These are phyloP conservation scores for Eptatretus atami DNA, from an alignment of 2,797 vertebrate genomes.

Conservation along the genomic window DNA sequence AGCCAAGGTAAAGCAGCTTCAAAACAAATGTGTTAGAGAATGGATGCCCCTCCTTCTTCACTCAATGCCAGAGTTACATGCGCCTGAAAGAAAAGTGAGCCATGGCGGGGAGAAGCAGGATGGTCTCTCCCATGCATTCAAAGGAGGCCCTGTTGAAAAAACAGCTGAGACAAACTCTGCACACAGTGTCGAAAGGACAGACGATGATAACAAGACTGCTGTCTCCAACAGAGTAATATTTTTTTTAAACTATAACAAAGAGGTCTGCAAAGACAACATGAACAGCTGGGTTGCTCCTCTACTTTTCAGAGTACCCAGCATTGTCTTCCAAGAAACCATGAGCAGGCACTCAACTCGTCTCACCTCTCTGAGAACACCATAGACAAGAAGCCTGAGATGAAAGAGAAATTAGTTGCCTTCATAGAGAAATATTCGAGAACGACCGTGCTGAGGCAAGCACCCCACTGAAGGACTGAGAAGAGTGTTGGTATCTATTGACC, in stretches of 20 bases:
- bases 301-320: not conserved
- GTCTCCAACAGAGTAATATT: not conserved
- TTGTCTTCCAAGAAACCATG: not conserved
- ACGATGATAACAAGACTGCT: slow-evolving; percentile 5
- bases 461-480: slow-evolving; percentile 10
- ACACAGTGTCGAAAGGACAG: no score
- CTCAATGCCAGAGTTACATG: not conserved
- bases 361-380: no score
- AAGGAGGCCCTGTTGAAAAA: no score
- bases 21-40: not conserved
- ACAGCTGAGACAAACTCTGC: no score
- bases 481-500: slow-evolving; percentile 8
- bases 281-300: slow-evolving; percentile 3
- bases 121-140: no score
- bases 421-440: slow-evolving; percentile 7
- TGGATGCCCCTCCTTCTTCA: not conserved
- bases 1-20: not conserved
- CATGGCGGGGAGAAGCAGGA: not conserved
- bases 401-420: not conserved
- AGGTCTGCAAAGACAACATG: not conserved
- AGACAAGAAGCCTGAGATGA: no score
- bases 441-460: slow-evolving; percentile 3
- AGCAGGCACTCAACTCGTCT: not conserved
- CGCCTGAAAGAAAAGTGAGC: not conserved
- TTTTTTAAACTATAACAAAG: not conserved